phyloP scores from a whole-genome alignment of 1,140 invertebrate genomes.

The Parasteatoda tepidariorum region DNA sequence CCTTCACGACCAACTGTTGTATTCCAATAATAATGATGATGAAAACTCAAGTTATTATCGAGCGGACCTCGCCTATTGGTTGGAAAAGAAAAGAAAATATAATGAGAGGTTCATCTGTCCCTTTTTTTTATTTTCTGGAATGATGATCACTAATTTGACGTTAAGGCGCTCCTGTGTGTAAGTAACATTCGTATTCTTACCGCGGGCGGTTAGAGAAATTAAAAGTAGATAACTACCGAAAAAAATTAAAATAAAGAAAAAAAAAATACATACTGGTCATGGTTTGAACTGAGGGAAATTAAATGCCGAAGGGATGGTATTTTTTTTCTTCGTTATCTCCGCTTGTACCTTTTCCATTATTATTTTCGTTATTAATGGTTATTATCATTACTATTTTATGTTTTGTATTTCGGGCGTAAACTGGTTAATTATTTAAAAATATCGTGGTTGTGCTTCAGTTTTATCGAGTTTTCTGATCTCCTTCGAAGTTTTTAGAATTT shows the following conservation, averaged over 20 bases:
- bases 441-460: too few species aligned
- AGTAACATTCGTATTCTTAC: slow-evolving; percentile 3
- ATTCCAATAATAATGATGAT: slow-evolving; percentile 38
- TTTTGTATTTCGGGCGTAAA: slow-evolving; percentile 7
- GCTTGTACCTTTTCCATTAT: too few species aligned
- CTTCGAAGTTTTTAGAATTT: too few species aligned
- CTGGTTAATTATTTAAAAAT: slow-evolving; percentile 47
- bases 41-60: neutral
- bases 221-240: slow-evolving; percentile 9
- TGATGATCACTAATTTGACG: slow-evolving; percentile 35
- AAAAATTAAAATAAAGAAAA: neutral
- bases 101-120: slow-evolving; percentile 27
- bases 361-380: slow-evolving; percentile 6
- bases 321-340: too few species aligned
- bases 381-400: neutral
- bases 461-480: too few species aligned
- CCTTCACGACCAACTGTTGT: slow-evolving; percentile 15
- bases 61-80: neutral
- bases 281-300: too few species aligned
- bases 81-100: neutral
- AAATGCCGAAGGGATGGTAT: too few species aligned
- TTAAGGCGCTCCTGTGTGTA: neutral
- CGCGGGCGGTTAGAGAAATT: slow-evolving; percentile 20
- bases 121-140: neutral
- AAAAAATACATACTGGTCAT: too few species aligned